phyloP scores from a whole-genome alignment of 2,113 vertebrate genomes.

The Crocuta crocuta region DNA sequence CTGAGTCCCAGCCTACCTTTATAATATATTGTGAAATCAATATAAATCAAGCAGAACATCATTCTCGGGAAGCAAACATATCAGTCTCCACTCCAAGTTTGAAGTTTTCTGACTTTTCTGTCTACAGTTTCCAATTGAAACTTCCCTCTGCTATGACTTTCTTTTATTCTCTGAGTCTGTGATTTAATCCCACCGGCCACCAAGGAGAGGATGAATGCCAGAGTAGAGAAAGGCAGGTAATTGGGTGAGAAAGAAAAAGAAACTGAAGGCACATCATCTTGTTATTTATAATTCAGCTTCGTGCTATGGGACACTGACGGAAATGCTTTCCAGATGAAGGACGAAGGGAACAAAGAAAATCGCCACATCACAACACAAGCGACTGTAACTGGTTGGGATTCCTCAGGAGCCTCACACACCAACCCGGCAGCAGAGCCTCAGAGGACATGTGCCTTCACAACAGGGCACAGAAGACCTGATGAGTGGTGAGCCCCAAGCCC shows the following conservation, averaged over 20 bases:
- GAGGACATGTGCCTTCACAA: background rate
- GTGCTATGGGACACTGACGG: background rate
- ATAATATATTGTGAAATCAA: constrained; percentile 50
- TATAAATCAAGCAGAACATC: constrained; percentile 32
- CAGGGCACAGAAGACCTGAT: background rate
- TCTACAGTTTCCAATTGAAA: constrained; percentile 21
- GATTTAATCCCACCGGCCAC: constrained; percentile 1
- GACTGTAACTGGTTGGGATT: background rate
- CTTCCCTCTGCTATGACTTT: constrained; percentile 20
- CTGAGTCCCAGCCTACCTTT: background rate
- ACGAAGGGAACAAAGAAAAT: background rate
- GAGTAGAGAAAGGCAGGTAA: background rate
- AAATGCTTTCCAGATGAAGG: background rate
- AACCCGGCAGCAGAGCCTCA: background rate
- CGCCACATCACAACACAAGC: background rate
- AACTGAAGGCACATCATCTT: background rate
- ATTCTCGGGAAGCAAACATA: background rate
- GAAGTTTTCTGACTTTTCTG: constrained; percentile 44
- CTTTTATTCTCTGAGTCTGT: constrained; percentile 23
- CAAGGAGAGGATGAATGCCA: background rate
- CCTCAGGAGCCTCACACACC: background rate
- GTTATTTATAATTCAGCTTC: background rate
- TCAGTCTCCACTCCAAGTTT: background rate
- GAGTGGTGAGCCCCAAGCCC: background rate
- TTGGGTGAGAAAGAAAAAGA: background rate